phyloP scores from a whole-genome alignment of 2,888 invertebrate genomes.

The Cephalotes varians region DNA sequence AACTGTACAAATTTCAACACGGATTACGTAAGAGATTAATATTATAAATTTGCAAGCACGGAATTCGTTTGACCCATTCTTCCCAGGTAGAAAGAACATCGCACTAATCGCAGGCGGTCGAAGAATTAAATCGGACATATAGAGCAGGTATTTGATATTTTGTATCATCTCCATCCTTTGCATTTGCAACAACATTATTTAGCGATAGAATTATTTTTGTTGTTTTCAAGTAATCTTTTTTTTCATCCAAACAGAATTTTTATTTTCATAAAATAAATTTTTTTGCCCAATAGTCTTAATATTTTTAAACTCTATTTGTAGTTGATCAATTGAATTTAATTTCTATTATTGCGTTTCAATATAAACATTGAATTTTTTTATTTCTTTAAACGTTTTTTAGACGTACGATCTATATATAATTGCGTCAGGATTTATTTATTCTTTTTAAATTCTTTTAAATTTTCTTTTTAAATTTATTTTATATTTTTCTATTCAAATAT shows the following conservation, averaged over 20 bases:
- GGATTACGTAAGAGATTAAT: conserved; percentile 77
- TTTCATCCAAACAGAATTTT: neutral
- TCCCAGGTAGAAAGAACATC: neutral
- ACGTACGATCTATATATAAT: too few relatives aligned
- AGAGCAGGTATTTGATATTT: conserved; percentile 29
- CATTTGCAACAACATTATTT: neutral
- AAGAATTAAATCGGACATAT: neutral
- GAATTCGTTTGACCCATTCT: conserved; percentile 66
- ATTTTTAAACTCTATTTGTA: neutral
- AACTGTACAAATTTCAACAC: conserved; percentile 70
- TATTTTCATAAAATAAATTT: neutral
- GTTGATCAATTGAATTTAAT: neutral
- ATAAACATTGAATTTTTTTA: neutral
- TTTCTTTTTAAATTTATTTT: too few relatives aligned
- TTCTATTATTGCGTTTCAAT: neutral
- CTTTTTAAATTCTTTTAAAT: too few relatives aligned
- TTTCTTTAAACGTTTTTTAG: neutral
- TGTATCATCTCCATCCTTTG: neutral
- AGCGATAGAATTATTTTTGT: neutral
- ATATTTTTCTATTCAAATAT: too few relatives aligned
- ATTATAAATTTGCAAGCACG: conserved; percentile 75
- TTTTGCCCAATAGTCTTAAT: neutral
- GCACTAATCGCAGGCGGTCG: neutral
- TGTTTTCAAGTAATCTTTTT: neutral
- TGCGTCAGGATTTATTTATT: too few relatives aligned